Conservation (phyloP, 1,140 invertebrate genomes). For the Drosophila baimaii region DNA sequence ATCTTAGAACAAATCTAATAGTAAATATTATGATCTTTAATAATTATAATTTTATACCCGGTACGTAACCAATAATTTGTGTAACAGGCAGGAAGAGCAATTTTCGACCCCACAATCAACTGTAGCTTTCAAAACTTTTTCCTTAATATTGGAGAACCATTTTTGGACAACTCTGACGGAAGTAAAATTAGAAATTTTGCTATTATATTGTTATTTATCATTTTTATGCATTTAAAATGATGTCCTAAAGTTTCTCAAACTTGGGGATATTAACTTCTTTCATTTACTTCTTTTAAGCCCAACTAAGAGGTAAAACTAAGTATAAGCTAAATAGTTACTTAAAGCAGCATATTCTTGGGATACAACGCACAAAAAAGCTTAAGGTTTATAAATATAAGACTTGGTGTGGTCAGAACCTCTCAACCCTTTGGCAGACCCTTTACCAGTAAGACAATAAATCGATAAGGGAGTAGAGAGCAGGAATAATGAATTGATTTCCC, state of each 20-base stretch:
- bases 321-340: not conserved
- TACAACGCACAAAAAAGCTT: not conserved
- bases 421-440: not conserved
- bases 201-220: not conserved
- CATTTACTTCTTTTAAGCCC: too few species aligned
- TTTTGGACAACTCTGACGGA: not conserved
- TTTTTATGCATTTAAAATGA: not conserved
- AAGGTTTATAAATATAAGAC: not conserved
- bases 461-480: not conserved
- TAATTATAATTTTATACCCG: too few species aligned
- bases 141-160: not conserved
- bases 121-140: too few species aligned
- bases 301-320: not conserved
- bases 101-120: too few species aligned
- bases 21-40: too few species aligned
- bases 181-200: too few species aligned
- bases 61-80: too few species aligned
- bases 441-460: not conserved
- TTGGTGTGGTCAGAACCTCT: not conserved
- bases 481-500: conserved; percentile 22
- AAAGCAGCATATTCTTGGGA: too few species aligned
- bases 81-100: too few species aligned
- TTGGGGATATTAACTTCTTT: too few species aligned
- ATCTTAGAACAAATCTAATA: too few species aligned
- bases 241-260: too few species aligned